phyloP scores from a whole-genome alignment of 1,140 invertebrate genomes.

The Ladona fulva region DNA sequence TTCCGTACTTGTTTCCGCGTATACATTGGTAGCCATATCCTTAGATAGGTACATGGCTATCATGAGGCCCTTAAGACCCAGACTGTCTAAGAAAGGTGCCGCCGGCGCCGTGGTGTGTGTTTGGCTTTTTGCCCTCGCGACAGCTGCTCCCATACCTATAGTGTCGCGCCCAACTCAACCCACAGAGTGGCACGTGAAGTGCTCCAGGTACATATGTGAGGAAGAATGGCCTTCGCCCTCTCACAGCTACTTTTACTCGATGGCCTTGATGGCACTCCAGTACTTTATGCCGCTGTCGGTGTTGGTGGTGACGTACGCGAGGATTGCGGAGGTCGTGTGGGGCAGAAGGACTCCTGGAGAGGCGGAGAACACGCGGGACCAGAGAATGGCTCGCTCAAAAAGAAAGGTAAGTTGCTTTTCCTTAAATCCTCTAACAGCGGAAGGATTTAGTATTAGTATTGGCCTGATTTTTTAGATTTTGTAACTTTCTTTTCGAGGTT shows the following conservation, averaged over 20 bases:
- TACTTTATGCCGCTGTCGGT: constrained; percentile 74
- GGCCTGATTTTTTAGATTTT: too few relatives aligned
- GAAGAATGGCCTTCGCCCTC: constrained; percentile 50
- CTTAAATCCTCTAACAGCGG: too few relatives aligned
- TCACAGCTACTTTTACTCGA: constrained; percentile 59
- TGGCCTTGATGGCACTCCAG: constrained; percentile 69
- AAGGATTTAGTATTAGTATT: too few relatives aligned
- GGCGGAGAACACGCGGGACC: constrained; percentile 69
- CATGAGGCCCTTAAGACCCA: constrained; percentile 71
- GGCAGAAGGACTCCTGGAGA: constrained; percentile 76
- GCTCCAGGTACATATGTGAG: constrained; percentile 54
- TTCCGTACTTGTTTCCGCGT: constrained; percentile 73
- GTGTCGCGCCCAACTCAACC: constrained; percentile 53
- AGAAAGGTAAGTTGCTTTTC: constrained; percentile 61
- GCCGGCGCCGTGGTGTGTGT: constrained; percentile 62
- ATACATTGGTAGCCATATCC: constrained; percentile 76
- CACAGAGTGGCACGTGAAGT: constrained; percentile 44
- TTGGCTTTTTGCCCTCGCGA: constrained; percentile 68
- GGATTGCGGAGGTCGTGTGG: constrained; percentile 82
- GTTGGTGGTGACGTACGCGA: constrained; percentile 77
- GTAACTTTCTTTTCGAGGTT: too few relatives aligned
- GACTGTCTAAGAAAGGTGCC: constrained; percentile 61
- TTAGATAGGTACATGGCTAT: constrained; percentile 81
- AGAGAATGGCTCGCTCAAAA: constrained; percentile 74
- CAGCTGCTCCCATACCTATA: constrained; percentile 70